Base-by-base conservation (phyloP, 2,888 invertebrate genomes). In the Ommatoiulus sabulosus region DNA sequence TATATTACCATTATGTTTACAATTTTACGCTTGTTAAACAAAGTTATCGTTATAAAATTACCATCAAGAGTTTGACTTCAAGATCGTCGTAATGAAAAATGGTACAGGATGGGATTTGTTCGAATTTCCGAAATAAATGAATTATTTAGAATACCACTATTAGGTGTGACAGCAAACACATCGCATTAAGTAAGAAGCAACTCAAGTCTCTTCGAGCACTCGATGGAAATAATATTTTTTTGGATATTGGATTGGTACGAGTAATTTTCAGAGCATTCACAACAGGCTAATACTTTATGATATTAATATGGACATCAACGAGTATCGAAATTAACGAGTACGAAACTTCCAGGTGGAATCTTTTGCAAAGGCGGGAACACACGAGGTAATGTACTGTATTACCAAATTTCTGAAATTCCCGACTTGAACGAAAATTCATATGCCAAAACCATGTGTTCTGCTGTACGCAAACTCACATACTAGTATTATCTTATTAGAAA, bases 241-340 rank as follows among this genome's bases (percentile, higher is more conserved):
- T 57, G 17, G 17, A 57, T 57, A 57, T 57, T 57, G n/a, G 57
- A 80, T 80, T 35, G 80, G 35, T 80, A 80, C 80, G 35, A 80
- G 35, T 80, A 80, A 35, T 20, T 80, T 80, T 35, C 12, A 80
- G 80, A 80, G 80, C 80, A 35, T 80, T 35, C 80, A 80, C 80
- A 80, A 35, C 80, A 80, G 24, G 80, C 35, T 35, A 80, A 80
- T 80, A 80, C 80, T 80, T 57, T 80, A 35, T 12, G 35, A 80
- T 10, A 80, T 80, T 80, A 80, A 80, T 12, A 10, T 12, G 35
- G 24, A 12, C 35, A 80, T 12, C 80, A 35, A 80, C 4, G 35
- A 24, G 3, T 35, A 80, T 80, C 10, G 35, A 80, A 80, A 80
- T 35, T 35, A 20, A 72, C 72, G 24, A 7, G 7, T 35, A 80